Conservation (phyloP, 2,888 invertebrate species). For the Brenthis daphne region DNA sequence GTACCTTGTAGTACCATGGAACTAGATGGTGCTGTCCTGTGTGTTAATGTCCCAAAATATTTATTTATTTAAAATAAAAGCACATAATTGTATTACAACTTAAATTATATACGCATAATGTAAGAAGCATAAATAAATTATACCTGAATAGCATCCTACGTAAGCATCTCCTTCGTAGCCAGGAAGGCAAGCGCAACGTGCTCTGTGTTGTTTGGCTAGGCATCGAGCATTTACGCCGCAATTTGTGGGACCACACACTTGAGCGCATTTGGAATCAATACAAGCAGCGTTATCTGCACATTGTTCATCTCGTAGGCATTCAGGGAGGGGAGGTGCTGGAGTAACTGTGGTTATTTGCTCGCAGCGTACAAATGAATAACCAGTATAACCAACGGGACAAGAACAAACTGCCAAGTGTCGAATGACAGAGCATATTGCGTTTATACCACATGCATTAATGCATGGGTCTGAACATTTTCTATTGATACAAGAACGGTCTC, state of each 20-base stretch:
- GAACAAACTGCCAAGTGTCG: conserved; percentile 90
- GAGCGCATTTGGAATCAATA: conserved; percentile 86
- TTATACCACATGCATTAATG: conserved; percentile 90
- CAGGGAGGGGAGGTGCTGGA: conserved; percentile 83
- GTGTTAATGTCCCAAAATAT: too few species aligned
- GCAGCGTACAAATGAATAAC: conserved; percentile 90
- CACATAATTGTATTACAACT: conserved; percentile 1
- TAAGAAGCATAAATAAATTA: background rate
- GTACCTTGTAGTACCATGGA: too few species aligned
- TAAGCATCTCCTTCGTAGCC: conserved; percentile 93
- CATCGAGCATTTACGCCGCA: conserved; percentile 92
- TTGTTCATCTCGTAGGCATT: conserved; percentile 89
- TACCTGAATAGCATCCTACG: conserved; percentile 88
- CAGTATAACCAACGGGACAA: conserved; percentile 89
- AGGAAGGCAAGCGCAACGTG: conserved; percentile 90
- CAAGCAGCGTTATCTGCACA: conserved; percentile 93
- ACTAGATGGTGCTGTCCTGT: too few species aligned
- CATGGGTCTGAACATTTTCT: conserved; percentile 94
- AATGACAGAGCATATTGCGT: conserved; percentile 89
- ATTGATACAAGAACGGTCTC: conserved; percentile 90
- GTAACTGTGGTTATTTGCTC: conserved; percentile 61
- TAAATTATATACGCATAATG: background rate
- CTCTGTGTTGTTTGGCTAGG: conserved; percentile 89
- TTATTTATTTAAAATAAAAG: background rate
- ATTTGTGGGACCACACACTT: conserved; percentile 87